These are phyloP conservation scores for Theristicus caerulescens DNA, from an alignment of 2,113 vertebrate species.

Conservation along the genomic window DNA sequence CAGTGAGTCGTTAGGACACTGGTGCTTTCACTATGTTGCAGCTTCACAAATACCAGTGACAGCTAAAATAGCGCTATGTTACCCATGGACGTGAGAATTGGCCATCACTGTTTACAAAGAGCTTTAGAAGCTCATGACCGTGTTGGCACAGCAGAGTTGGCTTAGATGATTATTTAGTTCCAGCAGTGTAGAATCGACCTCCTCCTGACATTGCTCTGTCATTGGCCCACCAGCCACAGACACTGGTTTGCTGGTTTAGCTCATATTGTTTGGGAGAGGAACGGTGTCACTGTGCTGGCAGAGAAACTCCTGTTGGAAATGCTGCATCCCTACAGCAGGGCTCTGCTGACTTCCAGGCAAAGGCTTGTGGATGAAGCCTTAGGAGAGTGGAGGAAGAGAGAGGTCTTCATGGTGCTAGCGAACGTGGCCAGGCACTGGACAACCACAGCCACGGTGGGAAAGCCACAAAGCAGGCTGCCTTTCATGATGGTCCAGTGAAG, in stretches of 20 bases:
- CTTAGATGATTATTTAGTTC: neutral
- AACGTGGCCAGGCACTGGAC: neutral
- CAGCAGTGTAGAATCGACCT: neutral
- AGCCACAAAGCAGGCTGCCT: neutral
- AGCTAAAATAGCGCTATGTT: neutral
- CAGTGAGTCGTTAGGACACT: neutral
- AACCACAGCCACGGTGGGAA: neutral
- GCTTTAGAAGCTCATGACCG: neutral
- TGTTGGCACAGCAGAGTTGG: neutral
- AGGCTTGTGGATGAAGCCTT: neutral
- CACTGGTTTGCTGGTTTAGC: neutral
- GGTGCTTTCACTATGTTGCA: neutral
- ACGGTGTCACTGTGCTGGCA: neutral
- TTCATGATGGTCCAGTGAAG: neutral
- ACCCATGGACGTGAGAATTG: neutral
- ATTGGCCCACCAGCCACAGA: neutral
- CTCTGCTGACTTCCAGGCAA: neutral
- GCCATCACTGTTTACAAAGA: neutral
- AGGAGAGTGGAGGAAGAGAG: neutral
- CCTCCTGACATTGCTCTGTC: neutral
- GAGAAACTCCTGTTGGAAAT: neutral
- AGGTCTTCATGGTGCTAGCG: neutral
- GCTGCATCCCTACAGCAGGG: neutral
- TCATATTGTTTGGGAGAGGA: neutral
- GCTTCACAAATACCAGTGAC: neutral